Conservation (phyloP, 2,888 invertebrate species). For the Eledone cirrhosa region DNA sequence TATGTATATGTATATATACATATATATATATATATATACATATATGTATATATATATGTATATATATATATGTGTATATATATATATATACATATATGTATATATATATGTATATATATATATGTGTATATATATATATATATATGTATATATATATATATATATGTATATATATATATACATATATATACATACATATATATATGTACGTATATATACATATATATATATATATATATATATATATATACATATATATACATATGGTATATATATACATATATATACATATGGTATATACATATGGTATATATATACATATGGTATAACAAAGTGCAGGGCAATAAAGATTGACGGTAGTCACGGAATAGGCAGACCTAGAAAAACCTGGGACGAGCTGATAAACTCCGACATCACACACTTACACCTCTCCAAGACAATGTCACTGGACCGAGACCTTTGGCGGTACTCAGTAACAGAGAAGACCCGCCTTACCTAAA, state of each 20-base stretch:
- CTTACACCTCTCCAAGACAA: no score
- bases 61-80: neutral
- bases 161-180: conserved; percentile 8
- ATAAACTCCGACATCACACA: no score
- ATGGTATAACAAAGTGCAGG: no score
- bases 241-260: neutral
- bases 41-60: neutral
- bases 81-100: neutral
- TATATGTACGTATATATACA: neutral
- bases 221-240: neutral
- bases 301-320: no score
- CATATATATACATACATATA: neutral
- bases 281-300: no score
- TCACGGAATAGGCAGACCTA: no score
- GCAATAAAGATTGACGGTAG: no score
- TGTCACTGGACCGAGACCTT: no score
- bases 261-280: no score
- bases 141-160: neutral
- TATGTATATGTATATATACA: neutral
- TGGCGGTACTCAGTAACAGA: no score
- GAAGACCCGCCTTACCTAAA: no score
- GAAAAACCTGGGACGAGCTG: no score
- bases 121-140: neutral
- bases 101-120: neutral
- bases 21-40: neutral